phyloP scores from a whole-genome alignment of 2,888 invertebrate genomes.

The Octodonta nipae region DNA sequence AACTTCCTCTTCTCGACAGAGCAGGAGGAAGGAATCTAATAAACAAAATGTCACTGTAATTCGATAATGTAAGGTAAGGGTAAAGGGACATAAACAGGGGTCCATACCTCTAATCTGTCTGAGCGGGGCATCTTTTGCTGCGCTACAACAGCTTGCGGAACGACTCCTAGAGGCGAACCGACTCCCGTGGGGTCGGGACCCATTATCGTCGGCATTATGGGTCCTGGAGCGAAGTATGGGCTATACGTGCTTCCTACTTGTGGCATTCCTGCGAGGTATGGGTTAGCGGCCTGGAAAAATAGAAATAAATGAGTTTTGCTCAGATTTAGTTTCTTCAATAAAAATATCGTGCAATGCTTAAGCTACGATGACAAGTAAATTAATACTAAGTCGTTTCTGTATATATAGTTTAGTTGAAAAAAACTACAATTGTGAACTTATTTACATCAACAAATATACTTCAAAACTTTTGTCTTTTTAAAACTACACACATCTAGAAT shows the following conservation, averaged over 20 bases:
- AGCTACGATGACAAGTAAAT: too few relatives aligned
- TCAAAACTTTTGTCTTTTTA: too few relatives aligned
- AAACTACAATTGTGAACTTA: too few relatives aligned
- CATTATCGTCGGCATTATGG: slow-evolving; percentile 80
- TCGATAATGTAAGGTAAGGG: slow-evolving; percentile 10
- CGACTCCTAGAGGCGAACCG: slow-evolving; percentile 70
- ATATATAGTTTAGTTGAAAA: too few relatives aligned
- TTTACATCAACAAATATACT: too few relatives aligned
- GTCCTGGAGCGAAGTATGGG: slow-evolving; percentile 78
- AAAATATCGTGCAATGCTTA: too few relatives aligned
- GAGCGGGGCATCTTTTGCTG: slow-evolving; percentile 90
- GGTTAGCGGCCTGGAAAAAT: slow-evolving; percentile 66
- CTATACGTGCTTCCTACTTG: slow-evolving; percentile 80
- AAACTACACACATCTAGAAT: too few relatives aligned
- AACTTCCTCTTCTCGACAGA: background rate
- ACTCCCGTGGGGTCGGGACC: slow-evolving; percentile 72
- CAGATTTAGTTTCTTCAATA: too few relatives aligned
- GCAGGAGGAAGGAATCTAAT: slow-evolving; percentile 4
- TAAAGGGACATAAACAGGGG: slow-evolving; percentile 9
- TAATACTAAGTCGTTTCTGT: too few relatives aligned
- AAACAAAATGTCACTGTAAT: background rate
- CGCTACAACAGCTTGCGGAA: slow-evolving; percentile 71
- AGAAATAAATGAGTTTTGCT: slow-evolving; percentile 7
- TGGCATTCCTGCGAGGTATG: slow-evolving; percentile 83
- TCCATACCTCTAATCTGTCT: slow-evolving; percentile 88